Conservation (phyloP, 2,797 vertebrate species). For the Discoglossus pictus region DNA sequence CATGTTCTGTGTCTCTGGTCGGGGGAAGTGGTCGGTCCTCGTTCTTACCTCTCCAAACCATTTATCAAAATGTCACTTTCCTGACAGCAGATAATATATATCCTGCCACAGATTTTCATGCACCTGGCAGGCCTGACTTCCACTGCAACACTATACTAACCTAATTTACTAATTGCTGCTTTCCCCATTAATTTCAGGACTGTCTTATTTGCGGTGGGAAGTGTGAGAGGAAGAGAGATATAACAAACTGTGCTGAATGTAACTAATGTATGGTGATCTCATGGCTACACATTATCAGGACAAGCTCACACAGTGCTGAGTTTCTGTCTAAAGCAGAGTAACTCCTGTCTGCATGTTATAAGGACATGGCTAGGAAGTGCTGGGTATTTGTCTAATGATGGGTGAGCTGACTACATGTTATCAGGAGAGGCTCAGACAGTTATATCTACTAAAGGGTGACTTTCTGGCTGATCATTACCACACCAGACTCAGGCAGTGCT, state of each 20-base stretch:
- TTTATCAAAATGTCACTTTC: constrained; percentile 99
- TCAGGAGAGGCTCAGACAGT: constrained; percentile 9
- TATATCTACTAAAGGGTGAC: no score
- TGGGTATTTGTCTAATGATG: no score
- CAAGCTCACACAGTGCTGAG: no score
- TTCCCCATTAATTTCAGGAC: constrained; percentile 94
- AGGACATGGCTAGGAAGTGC: no score
- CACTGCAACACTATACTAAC: constrained; percentile 86
- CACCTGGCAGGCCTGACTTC: constrained; percentile 86
- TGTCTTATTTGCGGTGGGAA: constrained; percentile 91
- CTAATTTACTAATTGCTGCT: constrained; percentile 99
- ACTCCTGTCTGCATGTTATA: no score
- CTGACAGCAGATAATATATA: constrained; percentile 99
- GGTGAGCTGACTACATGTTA: constrained; percentile 4
- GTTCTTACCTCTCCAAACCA: constrained; percentile 97
- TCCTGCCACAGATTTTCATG: constrained; percentile 90
- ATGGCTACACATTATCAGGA: no score
- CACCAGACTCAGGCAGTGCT: no score
- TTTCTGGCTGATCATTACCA: neutral
- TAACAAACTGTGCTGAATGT: no score
- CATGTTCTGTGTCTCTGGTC: constrained; percentile 90
- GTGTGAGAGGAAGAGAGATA: constrained; percentile 60
- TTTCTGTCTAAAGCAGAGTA: no score
- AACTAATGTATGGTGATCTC: no score
- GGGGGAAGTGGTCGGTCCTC: constrained; percentile 86